Conservation (phyloP, 2,888 invertebrate genomes). For the Drosophila anceps region DNA sequence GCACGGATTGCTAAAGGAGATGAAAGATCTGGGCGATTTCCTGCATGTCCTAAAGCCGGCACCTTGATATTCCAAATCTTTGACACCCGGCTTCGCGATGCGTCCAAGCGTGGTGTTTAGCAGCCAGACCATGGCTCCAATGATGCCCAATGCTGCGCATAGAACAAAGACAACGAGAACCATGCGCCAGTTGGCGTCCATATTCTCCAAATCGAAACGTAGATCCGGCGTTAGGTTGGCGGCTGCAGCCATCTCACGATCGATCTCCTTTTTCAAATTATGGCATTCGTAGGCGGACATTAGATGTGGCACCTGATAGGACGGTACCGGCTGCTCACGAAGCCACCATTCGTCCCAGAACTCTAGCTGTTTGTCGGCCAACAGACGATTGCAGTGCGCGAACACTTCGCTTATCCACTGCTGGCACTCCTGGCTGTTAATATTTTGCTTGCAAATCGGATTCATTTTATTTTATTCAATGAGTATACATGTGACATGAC, state of each 20-base stretch:
- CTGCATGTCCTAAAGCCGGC: background rate
- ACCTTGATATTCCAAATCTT: constrained; percentile 6
- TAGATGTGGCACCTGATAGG: constrained; percentile 29
- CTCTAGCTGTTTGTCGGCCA: constrained; percentile 32
- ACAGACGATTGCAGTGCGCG: constrained; percentile 52
- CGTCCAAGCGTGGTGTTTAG: constrained; percentile 23
- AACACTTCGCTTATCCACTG: constrained; percentile 54
- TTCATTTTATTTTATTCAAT: constrained; percentile 46
- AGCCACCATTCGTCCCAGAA: constrained; percentile 68
- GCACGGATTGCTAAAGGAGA: constrained; percentile 36
- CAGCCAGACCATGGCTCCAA: constrained; percentile 30
- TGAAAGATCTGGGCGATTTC: constrained; percentile 34
- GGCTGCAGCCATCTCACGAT: constrained; percentile 1
- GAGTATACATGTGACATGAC: background rate
- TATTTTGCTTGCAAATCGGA: constrained; percentile 47
- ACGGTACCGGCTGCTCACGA: constrained; percentile 15
- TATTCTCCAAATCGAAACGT: background rate
- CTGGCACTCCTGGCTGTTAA: constrained; percentile 53
- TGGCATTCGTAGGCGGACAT: constrained; percentile 61
- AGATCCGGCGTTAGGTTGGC: background rate
- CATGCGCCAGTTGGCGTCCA: constrained; percentile 19
- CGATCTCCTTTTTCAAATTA: constrained; percentile 44
- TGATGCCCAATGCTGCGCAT: constrained; percentile 10
- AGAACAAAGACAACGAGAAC: constrained; percentile 20
- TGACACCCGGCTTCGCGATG: constrained; percentile 9